Evolutionary conservation across 2,113 vertebrate species (phyloP), one percentile per base, ranked within the genome.

Genomic region (Morone saxatilis): DNA sequence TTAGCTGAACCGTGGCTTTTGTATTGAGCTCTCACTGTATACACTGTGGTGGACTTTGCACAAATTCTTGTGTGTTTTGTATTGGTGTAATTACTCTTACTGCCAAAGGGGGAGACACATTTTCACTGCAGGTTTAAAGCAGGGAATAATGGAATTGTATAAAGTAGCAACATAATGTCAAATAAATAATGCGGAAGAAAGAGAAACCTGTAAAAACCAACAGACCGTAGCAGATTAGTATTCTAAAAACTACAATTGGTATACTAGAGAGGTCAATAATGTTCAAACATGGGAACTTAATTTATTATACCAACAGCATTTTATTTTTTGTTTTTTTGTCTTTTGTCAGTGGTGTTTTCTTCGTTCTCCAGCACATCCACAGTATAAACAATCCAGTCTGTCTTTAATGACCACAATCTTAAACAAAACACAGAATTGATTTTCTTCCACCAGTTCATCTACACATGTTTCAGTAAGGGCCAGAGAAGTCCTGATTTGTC

Each of bases 351-450:
- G 7, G 68, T 8, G 7, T 51, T 62, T 65, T 22, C 17, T 61
- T 69, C 78, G 43, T 72, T 68, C 71, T 48, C 22, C 56, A 63
- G 41, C 45, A 69, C 69, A 57, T 40, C 50, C 43, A 47, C 4
- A 43, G 53, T 16, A 17, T 17, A 2, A 70, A 71, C 20, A 12
- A 12, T 47, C 45, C 4, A 60, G 63, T 20, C 13, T 7, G 54
- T 68, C 56, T 51, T 78, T 71, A 71, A 78, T 71, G 40, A 73
- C 22, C 25, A 19, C 56, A 76, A 68, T 74, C 50, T 53, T 57
- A 75, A 77, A 61, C 57, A 71, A 80, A 75, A 80, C 31, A 57
- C 16, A 22, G 10, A 19, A 87, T 74, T 78, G 69, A 88, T 85
- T 85, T 80, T 69, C 25, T 63, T 56, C 54, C 50, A 57, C 54